A percentile compares a stretch with the other conserved stretches of the same genome.
phyloP scores from a whole-genome alignment of 2,113 vertebrate species.

The Pelobates fuscus region DNA sequence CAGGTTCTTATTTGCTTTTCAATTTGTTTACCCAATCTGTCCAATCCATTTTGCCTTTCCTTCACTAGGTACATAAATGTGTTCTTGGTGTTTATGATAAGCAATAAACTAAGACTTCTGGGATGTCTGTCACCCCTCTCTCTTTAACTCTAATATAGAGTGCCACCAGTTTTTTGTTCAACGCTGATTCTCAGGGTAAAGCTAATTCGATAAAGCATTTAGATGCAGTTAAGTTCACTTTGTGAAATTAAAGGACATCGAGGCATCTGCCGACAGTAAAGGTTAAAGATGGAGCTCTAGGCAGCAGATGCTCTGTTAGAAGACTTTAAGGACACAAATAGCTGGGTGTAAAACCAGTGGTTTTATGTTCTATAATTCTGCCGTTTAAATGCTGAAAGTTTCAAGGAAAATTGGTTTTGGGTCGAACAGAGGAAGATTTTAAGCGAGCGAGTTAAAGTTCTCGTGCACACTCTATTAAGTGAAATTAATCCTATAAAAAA shows the following conservation, averaged over 20 bases:
- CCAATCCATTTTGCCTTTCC: conserved; percentile 33
- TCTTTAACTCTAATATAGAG: conserved; percentile 49
- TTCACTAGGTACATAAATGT: conserved; percentile 40
- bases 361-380: neutral
- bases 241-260: conserved; percentile 58
- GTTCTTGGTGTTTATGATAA: conserved; percentile 53
- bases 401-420: too few relatives aligned
- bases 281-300: neutral
- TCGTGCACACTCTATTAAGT: too few relatives aligned
- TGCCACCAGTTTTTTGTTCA: conserved; percentile 29
- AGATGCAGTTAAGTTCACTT: conserved; percentile 58
- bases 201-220: conserved; percentile 65
- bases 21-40: conserved; percentile 15
- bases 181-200: conserved; percentile 53
- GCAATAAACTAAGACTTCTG: conserved; percentile 47
- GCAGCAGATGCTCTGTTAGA: neutral
- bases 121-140: conserved; percentile 55
- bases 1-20: conserved; percentile 4
- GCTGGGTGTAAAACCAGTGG: neutral
- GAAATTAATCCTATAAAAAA: too few relatives aligned
- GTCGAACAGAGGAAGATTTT: too few relatives aligned
- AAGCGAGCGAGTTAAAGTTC: too few relatives aligned
- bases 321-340: neutral
- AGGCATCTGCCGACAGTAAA: conserved; percentile 11
- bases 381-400: neutral